Evolutionary conservation across 53 echinoderm and acorn worm species (phyloP), one percentile per base, ranked within the genome.

Genomic region (Arbacia lixula): DNA sequence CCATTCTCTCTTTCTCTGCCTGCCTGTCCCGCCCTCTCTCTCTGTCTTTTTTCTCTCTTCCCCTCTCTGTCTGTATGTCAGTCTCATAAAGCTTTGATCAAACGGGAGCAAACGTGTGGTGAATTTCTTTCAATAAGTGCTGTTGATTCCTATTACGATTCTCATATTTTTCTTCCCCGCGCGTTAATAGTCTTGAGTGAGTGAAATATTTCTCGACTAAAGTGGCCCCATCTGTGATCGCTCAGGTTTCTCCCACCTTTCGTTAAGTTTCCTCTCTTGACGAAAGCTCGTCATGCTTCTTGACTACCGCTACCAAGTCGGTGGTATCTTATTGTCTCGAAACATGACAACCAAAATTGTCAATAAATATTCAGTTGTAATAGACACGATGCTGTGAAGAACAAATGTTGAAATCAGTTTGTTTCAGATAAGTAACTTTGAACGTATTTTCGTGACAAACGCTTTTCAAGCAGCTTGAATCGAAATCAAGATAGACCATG

Each of bases 71-170:
- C 16, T 57, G 6, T 1, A 21, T 1, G n/a, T n/a, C n/a, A n/a
- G n/a, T n/a, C n/a, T n/a, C n/a, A n/a, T n/a, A n/a, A n/a, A n/a
- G n/a, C n/a, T n/a, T n/a, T n/a, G n/a, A n/a, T n/a, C n/a, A n/a
- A n/a, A 69, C 5, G 22, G 29, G 43, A 69, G 63, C 16, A n/a
- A 42, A 69, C n/a, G 37, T 42, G 69, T 14, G 69, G 69, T 42
- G 35, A 53, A 25, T n/a, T 74, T 74, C 54, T 74, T 53, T 74
- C 74, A 74, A 74, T 53, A 74, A 53, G 53, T 60, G 22, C 25
- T 77, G 78, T 58, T 77, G 56, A 58, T 77, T 77, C 60, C 56
- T 58, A 77, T 77, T 77, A 77, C 78, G 14, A 17, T 20, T 58
- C 57, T 77, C 78, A 40, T 77, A 77, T 57, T 57, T 77, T 77